Base-by-base conservation (phyloP, 2,797 vertebrate genomes). In the Rhynchotus rufescens region DNA sequence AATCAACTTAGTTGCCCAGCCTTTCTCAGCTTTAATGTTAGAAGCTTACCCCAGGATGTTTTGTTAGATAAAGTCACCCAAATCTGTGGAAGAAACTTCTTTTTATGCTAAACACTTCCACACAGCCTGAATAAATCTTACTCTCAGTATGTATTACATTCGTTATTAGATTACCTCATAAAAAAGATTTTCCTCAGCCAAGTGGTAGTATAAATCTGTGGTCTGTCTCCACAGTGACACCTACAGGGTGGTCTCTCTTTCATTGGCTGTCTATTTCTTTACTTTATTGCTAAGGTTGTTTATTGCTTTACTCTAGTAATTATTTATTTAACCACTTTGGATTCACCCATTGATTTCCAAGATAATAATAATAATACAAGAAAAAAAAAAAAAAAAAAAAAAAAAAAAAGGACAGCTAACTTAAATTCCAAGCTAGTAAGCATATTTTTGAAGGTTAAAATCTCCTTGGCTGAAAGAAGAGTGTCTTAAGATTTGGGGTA, bases 241-340 rank as follows among this genome's bases (percentile, higher is more conserved):
- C 59, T 85, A 19, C 32, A 45, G 51, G 12, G 52, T 81, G 26
- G 17, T 80, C 71, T 59, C 74, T 42, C 6, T 65, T 67, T 68
- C 30, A 22, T 47, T n/a, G 47, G 1, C 47, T 84, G 44, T 92
- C 86, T 14, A 12, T 5, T 10, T 38, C 26, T 34, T 51, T 45
- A 4, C 17, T 21, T 51, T 6, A 4, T 65, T 84, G 23, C 6
- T 32, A 40, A 9, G 13, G 8, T 9, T 62, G 54, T 17, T 72
- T 66, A 34, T 4, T 84, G 17, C 13, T 61, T 73, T 88, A 40
- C 20, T 68, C 28, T 19, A 12, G 51, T 5, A 67, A 68, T 52
- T 91, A 77, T 76, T 89, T 95, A 82, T 89, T 79, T 89, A 93
- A 66, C 6, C 28, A 34, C 15, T 86, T 61, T 44, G 32, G 10